Evolutionary conservation across 2,797 vertebrate genomes (phyloP), one percentile per base, ranked within the genome.

Genomic region (Tadarida brasiliensis): DNA sequence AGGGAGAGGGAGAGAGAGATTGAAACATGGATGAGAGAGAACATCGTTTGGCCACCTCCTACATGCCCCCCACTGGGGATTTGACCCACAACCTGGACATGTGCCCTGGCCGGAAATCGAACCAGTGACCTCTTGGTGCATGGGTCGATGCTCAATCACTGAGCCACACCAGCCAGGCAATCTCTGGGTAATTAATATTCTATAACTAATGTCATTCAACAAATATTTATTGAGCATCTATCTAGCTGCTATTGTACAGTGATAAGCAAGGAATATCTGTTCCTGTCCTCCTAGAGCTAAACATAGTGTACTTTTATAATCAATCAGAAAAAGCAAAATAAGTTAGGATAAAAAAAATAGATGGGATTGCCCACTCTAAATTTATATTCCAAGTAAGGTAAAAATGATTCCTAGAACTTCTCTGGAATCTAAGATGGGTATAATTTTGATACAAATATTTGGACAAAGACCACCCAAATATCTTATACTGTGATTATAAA

Each of bases 391-490:
- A 61, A 7, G 44, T 87, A 90, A 90, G 12, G 16, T 63, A 77
- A 93, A 76, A 86, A 84, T 47, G n/a, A 68, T 81, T 57, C 26
- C n/a, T 76, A 77, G 56, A 90, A 83, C 17, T 81, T 78, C n/a
- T 94, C 68, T 92, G 81, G 30, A 87, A 59, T 68, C 35, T 44
- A 92, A n/a, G 39, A 15, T 82, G 44, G 77, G 85, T 74, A 81
- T 14, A 87, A 68, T 73, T 95, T 20, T 92, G 28, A 83, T 82
- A 74, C 7, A 95, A 94, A 92, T 57, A 94, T 74, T 47, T 73
- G 5, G 39, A 68, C 71, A 82, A 92, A 76, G 5, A 49, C 19
- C 35, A 56, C 63, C 39, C 24, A 61, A 73, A 78, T 33, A 3
- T 44, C 49, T 57, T 85, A 3, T 15, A 51, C 28, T 89, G 22